Evolutionary conservation across 1,140 invertebrate genomes (phyloP).

Genomic region (Drosophila ambigua): DNA sequence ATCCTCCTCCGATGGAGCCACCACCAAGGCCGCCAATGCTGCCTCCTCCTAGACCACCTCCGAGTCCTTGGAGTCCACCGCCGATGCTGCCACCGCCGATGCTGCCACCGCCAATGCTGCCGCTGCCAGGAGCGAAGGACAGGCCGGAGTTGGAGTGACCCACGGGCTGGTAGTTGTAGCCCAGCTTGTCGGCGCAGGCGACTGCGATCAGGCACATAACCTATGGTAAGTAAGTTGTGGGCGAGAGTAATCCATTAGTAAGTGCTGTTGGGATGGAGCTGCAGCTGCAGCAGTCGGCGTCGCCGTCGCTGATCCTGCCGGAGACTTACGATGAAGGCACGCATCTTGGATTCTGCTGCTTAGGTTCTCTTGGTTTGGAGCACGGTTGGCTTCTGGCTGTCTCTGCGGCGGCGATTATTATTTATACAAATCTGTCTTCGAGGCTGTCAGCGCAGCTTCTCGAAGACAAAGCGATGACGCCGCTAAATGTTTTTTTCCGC

Average conservation of each 20-base stretch:
- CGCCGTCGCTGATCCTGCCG: background rate
- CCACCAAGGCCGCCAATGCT: conserved; percentile 35
- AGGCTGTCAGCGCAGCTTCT: conserved; percentile 65
- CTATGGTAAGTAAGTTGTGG: conserved; percentile 23
- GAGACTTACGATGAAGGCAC: conserved; percentile 73
- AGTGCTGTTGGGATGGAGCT: background rate
- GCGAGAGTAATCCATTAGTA: conserved; percentile 32
- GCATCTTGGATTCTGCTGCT: conserved; percentile 68
- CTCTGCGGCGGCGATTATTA: conserved; percentile 42
- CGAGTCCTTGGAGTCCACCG: conserved; percentile 4
- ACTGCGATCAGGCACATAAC: conserved; percentile 74
- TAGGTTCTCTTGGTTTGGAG: conserved; percentile 68
- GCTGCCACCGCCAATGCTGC: conserved; percentile 17
- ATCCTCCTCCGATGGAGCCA: conserved; percentile 19
- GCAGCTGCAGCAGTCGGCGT: too few species aligned
- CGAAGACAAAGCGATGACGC: conserved; percentile 64
- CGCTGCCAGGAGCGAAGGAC: conserved; percentile 62
- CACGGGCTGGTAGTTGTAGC: conserved; percentile 79
- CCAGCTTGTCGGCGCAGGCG: conserved; percentile 75
- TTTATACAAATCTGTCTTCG: conserved; percentile 73
- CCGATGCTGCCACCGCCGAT: conserved; percentile 22
- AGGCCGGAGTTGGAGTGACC: conserved; percentile 64
- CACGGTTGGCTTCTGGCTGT: conserved; percentile 64
- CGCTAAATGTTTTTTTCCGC: conserved; percentile 76
- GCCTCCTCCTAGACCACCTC: conserved; percentile 9